Evolutionary conservation across 2,888 invertebrate genomes (phyloP).

Genomic region (Perizoma affinitatum): DNA sequence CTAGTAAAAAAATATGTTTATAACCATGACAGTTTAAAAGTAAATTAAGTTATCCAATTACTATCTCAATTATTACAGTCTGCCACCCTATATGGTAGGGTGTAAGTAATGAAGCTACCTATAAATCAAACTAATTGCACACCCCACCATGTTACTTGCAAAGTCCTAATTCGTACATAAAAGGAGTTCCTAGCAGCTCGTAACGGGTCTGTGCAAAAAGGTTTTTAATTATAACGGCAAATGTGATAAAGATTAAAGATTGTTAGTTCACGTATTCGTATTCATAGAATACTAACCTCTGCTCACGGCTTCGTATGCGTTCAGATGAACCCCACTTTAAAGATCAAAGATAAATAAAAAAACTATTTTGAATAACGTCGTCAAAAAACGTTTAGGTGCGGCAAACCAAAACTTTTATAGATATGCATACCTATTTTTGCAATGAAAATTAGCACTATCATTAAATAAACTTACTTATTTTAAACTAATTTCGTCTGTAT

Average conservation of each 20-base stretch:
- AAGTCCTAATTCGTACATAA: constrained; percentile 46
- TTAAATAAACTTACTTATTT: no score
- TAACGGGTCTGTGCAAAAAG: constrained; percentile 42
- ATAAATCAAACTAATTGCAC: constrained; percentile 38
- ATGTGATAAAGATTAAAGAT: constrained; percentile 19
- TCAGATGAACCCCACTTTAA: no score
- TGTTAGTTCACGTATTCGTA: not conserved
- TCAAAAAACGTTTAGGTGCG: no score
- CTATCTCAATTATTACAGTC: not conserved
- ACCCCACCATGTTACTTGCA: constrained; percentile 42
- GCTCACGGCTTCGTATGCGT: no score
- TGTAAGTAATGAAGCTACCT: constrained; percentile 30
- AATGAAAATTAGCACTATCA: no score
- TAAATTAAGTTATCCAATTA: constrained; percentile 2
- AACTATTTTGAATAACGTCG: no score
- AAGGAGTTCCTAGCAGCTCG: constrained; percentile 46
- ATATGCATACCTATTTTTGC: no score
- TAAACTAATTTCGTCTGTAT: not conserved
- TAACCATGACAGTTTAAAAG: not conserved
- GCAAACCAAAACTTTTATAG: no score
- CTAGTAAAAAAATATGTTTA: no score
- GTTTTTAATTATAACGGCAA: constrained; percentile 39
- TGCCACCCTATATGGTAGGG: constrained; percentile 10
- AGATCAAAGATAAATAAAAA: no score
- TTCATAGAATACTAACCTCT: not conserved